Base-by-base conservation (phyloP, 2,113 vertebrate genomes). In the Gasterosteus aculeatus region DNA sequence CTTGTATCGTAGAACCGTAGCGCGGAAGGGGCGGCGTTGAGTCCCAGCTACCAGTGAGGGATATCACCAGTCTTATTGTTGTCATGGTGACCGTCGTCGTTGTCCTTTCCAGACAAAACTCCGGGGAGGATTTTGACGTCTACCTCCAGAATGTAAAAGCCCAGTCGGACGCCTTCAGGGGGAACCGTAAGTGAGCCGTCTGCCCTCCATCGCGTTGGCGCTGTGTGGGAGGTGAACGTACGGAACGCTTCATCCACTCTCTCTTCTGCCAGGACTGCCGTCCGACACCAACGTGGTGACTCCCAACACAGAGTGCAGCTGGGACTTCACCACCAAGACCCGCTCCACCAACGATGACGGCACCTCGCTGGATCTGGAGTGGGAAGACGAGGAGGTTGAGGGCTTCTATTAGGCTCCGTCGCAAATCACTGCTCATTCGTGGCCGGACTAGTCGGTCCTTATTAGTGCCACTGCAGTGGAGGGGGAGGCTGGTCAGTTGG, bases 341-440 rank as follows among this genome's bases (percentile, higher is more conserved):
- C 96, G 96, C 87, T 99, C 97, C 31, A 96, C 95, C 2, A 97
- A 98, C 2, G 96, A 98, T 5, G 96, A 99, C 60, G 97, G 95
- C 72, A 98, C 96, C 15, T 99, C 98, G 0, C 93, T 99, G 60
- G 97, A 99, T 73, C 92, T 99, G 3, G 98, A 99, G 87, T 99
- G 98, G 98, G 98, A 99, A 79, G 98, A 99, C 88, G 98, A 99
- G 87, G 98, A 99, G 95, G 98, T 98, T 99, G 89, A 85, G 56
- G 1, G 7, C 1, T 68, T n/a, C 18, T 15, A 8, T 33, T 57
- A 5, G 2, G n/a, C 9, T 56, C 51, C 9, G 9, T 56, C 1
- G 22, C 67, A 44, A 14, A 44, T 57, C 53, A 6, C 57, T 33
- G 1, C 9, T 19, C 4, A 1, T n/a, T 51, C 7, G 35, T 38